phyloP scores from a whole-genome alignment of 2,113 vertebrate genomes.

The Atractosteus spatula region DNA sequence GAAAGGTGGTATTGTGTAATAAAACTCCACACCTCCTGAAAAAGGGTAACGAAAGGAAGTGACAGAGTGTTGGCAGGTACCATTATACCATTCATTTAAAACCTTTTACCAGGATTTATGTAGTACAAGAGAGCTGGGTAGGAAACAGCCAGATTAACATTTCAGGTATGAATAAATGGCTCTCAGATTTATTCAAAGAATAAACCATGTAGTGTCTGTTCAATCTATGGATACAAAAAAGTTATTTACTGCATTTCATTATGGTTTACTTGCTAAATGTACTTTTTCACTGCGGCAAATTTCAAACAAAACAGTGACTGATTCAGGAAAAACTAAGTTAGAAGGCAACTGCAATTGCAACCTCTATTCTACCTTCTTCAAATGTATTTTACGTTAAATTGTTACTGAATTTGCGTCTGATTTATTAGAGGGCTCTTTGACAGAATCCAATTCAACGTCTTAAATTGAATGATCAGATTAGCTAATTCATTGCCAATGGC shows the following conservation, averaged over 20 bases:
- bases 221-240: neutral
- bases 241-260: too few species aligned
- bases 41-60: constrained; percentile 41
- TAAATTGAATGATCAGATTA: constrained; percentile 1
- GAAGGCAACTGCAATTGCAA: neutral
- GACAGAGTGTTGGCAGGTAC: constrained; percentile 40
- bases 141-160: constrained; percentile 1
- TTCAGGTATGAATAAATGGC: constrained; percentile 6
- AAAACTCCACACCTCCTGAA: constrained; percentile 57
- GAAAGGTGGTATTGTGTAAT: constrained; percentile 38
- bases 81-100: constrained; percentile 25
- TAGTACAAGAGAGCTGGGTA: constrained; percentile 16
- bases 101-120: constrained; percentile 36
- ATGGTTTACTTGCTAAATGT: too few species aligned
- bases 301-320: neutral
- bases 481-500: neutral
- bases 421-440: neutral
- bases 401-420: neutral
- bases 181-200: neutral
- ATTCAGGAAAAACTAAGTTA: neutral
- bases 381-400: neutral
- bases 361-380: neutral
- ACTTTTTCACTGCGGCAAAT: neutral
- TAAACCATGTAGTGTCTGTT: neutral
- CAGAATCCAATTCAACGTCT: neutral